These are phyloP conservation scores for Zenarchopterus dispar DNA, from an alignment of 2,797 vertebrate genomes.

Conservation along the genomic window DNA sequence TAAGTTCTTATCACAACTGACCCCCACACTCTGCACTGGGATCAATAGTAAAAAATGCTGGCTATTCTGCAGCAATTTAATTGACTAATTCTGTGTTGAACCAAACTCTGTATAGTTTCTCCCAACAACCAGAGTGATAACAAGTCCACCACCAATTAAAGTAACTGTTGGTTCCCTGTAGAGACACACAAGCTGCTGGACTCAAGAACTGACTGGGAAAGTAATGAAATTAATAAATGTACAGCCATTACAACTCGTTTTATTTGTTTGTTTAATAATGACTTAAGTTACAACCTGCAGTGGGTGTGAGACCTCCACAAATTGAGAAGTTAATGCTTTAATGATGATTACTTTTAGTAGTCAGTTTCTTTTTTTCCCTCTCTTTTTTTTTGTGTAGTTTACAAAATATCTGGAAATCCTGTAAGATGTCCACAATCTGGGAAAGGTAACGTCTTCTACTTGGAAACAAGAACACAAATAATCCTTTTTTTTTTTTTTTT, in stretches of 20 bases:
- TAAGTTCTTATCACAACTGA: conserved; percentile 41
- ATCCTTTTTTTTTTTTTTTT: too few species aligned
- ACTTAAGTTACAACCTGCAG: too few species aligned
- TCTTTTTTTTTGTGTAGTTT: too few species aligned
- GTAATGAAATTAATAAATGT: conserved; percentile 13
- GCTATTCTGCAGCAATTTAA: not conserved
- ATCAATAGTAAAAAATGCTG: conserved; percentile 54
- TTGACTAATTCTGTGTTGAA: conserved; percentile 69
- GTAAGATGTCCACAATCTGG: too few species aligned
- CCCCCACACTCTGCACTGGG: conserved; percentile 22
- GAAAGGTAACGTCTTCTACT: too few species aligned
- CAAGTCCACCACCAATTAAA: conserved; percentile 51
- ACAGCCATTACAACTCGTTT: not conserved
- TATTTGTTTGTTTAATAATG: too few species aligned
- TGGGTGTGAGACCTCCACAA: too few species aligned
- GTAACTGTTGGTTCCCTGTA: conserved; percentile 39
- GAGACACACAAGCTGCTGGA: conserved; percentile 24
- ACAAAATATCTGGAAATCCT: too few species aligned
- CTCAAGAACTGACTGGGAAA: conserved; percentile 5
- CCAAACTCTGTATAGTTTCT: conserved; percentile 62
- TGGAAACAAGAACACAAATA: too few species aligned
- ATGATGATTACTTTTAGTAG: too few species aligned
- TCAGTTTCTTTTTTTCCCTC: too few species aligned
- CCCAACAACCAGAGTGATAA: conserved; percentile 62
- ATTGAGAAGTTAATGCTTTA: too few species aligned